Conservation (phyloP, 2,797 vertebrate genomes). For the Sebastiscus albofasciatus region DNA sequence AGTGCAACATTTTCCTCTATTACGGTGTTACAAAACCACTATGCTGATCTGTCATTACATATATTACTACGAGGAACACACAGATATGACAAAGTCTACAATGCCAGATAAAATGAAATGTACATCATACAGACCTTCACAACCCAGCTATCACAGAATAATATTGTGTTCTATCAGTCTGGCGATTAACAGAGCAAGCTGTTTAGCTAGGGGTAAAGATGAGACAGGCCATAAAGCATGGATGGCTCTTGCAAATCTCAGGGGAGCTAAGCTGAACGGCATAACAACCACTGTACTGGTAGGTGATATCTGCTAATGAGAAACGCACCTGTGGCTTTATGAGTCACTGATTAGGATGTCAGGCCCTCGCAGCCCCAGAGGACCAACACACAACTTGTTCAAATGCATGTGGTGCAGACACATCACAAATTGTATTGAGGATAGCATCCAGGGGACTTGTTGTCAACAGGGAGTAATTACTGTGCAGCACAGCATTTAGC, state of each 20-base stretch:
- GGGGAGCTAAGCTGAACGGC: slow-evolving; percentile 14
- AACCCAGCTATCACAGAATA: neutral
- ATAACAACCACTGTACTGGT: slow-evolving; percentile 24
- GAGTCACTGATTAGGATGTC: slow-evolving; percentile 54
- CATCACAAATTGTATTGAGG: slow-evolving; percentile 17
- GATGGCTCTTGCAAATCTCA: neutral
- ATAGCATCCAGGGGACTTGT: neutral
- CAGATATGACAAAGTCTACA: neutral
- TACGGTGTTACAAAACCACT: neutral
- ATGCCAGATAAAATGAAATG: neutral
- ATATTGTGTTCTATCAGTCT: neutral
- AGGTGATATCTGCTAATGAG: slow-evolving; percentile 60
- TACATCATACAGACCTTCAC: neutral
- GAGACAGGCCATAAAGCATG: neutral
- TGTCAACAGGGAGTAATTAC: slow-evolving; percentile 54
- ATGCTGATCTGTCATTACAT: neutral
- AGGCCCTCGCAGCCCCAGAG: slow-evolving; percentile 12
- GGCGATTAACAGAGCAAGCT: neutral
- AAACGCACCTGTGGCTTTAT: slow-evolving; percentile 57
- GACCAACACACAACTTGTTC: slow-evolving; percentile 12
- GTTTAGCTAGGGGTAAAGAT: neutral
- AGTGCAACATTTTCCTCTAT: neutral
- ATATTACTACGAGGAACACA: neutral
- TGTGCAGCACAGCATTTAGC: slow-evolving; percentile 5
- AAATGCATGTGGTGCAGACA: slow-evolving; percentile 5